Conservation (phyloP, 2,797 vertebrate species). For the Sebastes nivosus region DNA sequence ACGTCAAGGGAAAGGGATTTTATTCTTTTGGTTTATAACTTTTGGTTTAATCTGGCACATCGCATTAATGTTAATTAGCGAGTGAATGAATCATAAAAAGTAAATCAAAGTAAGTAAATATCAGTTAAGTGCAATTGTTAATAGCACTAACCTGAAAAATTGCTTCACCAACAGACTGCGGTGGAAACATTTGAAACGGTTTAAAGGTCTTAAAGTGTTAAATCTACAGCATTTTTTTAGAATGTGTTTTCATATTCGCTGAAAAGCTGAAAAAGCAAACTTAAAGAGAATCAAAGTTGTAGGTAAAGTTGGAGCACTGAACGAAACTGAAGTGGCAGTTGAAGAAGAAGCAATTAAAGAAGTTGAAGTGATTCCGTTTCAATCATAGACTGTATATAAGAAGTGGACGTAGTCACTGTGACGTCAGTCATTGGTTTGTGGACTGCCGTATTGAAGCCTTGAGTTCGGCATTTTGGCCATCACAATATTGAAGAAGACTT, state of each 20-base stretch:
- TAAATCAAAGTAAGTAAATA: neutral
- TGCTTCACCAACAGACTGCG: neutral
- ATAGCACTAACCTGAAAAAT: neutral
- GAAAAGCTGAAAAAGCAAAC: neutral
- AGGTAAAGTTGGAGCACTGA: neutral
- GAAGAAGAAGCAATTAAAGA: neutral
- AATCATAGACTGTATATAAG: too few relatives aligned
- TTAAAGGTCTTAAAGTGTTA: neutral
- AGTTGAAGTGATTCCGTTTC: neutral
- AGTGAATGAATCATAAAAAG: neutral
- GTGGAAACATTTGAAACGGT: conserved; percentile 10
- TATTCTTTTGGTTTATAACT: neutral
- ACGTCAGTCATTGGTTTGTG: too few relatives aligned
- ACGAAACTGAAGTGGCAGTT: neutral
- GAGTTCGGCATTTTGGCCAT: too few relatives aligned
- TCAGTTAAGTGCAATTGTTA: neutral
- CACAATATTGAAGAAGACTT: too few relatives aligned
- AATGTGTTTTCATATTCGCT: neutral
- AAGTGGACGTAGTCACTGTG: too few relatives aligned
- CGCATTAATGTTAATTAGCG: neutral
- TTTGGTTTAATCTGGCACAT: neutral
- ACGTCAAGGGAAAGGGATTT: conserved; percentile 1
- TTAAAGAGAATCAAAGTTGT: neutral
- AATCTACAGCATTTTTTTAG: neutral
- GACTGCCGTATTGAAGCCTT: too few relatives aligned